These are phyloP conservation scores for Dioctria rufipes DNA, from an alignment of 2,888 invertebrate genomes.

Conservation along the genomic window DNA sequence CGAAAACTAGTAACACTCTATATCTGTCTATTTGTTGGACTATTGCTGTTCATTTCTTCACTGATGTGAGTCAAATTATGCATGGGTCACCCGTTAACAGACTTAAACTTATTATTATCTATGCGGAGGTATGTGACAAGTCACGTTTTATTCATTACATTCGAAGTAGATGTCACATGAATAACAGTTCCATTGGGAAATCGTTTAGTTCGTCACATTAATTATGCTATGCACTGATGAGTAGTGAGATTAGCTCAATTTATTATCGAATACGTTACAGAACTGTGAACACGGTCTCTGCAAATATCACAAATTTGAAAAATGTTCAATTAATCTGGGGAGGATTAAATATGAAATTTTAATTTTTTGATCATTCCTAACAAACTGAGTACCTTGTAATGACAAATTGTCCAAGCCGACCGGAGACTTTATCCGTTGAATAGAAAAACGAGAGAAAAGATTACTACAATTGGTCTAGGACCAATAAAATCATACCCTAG, in stretches of 20 bases:
- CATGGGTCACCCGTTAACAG: slow-evolving; percentile 6
- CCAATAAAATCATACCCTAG: too few relatives aligned
- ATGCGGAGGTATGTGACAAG: slow-evolving; percentile 37
- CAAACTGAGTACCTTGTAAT: too few relatives aligned
- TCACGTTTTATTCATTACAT: slow-evolving; percentile 55
- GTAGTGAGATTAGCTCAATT: neutral
- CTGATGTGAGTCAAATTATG: neutral
- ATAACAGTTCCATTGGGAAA: neutral
- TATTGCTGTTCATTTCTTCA: neutral
- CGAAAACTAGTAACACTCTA: neutral
- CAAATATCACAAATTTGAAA: too few relatives aligned
- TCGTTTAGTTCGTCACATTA: neutral
- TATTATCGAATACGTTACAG: neutral
- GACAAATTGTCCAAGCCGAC: too few relatives aligned
- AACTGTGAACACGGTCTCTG: too few relatives aligned
- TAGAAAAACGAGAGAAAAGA: too few relatives aligned
- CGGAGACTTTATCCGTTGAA: too few relatives aligned
- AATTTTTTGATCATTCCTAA: too few relatives aligned
- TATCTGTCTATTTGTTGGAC: neutral
- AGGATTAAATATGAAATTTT: too few relatives aligned
- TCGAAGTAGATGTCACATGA: neutral
- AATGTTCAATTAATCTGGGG: too few relatives aligned
- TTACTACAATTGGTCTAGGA: too few relatives aligned
- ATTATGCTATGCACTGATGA: neutral
- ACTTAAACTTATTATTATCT: slow-evolving; percentile 36